Evolutionary conservation across 1,140 invertebrate genomes (phyloP).

Genomic region (Lordiphosa collinella): DNA sequence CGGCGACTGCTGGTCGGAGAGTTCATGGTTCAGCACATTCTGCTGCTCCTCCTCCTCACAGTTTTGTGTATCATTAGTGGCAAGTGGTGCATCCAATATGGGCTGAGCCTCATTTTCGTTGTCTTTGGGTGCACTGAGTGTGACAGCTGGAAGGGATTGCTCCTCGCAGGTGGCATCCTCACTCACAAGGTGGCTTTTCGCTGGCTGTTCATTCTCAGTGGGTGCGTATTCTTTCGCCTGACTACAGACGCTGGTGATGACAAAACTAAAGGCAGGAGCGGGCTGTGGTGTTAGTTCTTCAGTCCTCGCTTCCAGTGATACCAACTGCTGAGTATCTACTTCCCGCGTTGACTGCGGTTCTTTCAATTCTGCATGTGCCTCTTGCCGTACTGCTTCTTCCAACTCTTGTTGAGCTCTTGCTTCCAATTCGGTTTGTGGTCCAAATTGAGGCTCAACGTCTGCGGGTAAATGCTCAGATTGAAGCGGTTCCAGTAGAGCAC

Average conservation of each 20-base stretch:
- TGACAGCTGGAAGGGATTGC: conserved; percentile 9
- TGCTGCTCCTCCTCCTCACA: conserved; percentile 71
- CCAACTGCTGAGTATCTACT: too few species aligned
- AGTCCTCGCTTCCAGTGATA: neutral
- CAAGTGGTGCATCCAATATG: neutral
- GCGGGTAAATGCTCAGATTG: too few species aligned
- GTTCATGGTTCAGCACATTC: conserved; percentile 66
- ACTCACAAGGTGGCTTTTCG: neutral
- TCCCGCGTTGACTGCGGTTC: too few species aligned
- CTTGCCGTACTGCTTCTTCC: too few species aligned
- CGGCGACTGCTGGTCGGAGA: conserved; percentile 28
- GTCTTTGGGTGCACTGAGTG: conserved; percentile 39
- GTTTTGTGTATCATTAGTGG: conserved; percentile 4
- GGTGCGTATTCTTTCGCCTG: conserved; percentile 8
- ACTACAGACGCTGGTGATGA: conserved; percentile 61
- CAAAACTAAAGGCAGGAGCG: conserved; percentile 24
- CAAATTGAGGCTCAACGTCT: too few species aligned
- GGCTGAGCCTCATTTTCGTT: conserved; percentile 39
- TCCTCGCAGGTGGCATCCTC: neutral
- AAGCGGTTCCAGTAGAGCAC: too few species aligned
- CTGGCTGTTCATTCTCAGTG: neutral
- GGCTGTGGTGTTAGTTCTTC: too few species aligned
- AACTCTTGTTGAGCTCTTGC: too few species aligned
- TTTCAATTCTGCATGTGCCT: too few species aligned
- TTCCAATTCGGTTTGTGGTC: too few species aligned